Conservation (phyloP, 2,797 vertebrate genomes). For the Borostomias antarcticus region DNA sequence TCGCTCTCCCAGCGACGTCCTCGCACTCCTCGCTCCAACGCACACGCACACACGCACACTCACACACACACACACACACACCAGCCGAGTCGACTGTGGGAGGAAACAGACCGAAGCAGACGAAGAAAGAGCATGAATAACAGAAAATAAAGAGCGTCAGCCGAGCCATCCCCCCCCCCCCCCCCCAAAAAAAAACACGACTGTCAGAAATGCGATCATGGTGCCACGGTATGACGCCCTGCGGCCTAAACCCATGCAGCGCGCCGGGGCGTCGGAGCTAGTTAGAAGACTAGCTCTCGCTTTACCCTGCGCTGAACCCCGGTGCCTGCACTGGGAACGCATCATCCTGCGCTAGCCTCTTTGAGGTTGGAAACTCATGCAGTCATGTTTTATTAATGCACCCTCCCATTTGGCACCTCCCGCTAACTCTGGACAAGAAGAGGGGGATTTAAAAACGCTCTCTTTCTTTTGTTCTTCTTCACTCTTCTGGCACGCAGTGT, state of each 20-base stretch:
- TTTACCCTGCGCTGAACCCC: conserved; percentile 78
- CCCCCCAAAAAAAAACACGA: conserved; percentile 11
- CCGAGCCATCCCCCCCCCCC: conserved; percentile 21
- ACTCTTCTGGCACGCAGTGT: conserved; percentile 17
- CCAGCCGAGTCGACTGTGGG: conserved; percentile 27
- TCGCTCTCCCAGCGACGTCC: conserved; percentile 27
- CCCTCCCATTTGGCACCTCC: conserved; percentile 43
- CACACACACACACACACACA: conserved; percentile 12
- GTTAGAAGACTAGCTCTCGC: conserved; percentile 68
- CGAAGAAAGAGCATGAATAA: conserved; percentile 33
- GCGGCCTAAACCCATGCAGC: conserved; percentile 45
- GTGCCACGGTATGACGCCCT: conserved; percentile 33
- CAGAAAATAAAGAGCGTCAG: conserved; percentile 29
- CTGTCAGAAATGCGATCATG: conserved; percentile 33
- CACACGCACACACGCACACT: conserved; percentile 13
- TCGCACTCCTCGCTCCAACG: neutral
- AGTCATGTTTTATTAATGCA: conserved; percentile 82
- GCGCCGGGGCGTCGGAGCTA: conserved; percentile 57
- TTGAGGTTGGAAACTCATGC: conserved; percentile 76
- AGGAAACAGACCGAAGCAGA: conserved; percentile 26
- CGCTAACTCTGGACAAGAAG: conserved; percentile 46
- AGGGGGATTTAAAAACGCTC: conserved; percentile 49
- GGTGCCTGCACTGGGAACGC: conserved; percentile 62
- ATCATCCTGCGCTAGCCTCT: conserved; percentile 73
- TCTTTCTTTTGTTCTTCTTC: conserved; percentile 52